Percentiles rank a stretch among this genome's conserved stretches.
phyloP scores from a whole-genome alignment of 1,140 invertebrate genomes.

The Monomorium pharaonis region DNA sequence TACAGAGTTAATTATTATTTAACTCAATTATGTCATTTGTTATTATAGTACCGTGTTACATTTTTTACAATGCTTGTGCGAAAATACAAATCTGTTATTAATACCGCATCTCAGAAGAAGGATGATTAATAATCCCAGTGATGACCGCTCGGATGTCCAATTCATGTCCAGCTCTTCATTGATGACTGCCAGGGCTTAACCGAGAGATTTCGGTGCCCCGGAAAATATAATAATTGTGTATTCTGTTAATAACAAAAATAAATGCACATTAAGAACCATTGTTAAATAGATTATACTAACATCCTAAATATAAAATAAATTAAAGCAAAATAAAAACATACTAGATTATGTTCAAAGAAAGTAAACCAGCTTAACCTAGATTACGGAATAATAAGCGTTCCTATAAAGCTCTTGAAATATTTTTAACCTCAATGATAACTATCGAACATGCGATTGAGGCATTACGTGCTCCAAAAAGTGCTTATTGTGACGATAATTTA shows the following conservation, averaged over 20 bases:
- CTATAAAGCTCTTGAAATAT: constrained; percentile 4
- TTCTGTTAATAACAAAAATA: not conserved
- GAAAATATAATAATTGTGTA: constrained; percentile 28
- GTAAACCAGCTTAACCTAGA: constrained; percentile 23
- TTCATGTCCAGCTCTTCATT: constrained; percentile 84
- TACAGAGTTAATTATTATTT: not conserved
- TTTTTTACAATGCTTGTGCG: not conserved
- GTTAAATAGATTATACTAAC: not conserved
- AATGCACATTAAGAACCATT: not conserved
- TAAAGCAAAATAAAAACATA: not conserved
- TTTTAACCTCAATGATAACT: constrained; percentile 13
- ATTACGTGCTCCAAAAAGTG: not conserved
- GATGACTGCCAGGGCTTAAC: constrained; percentile 66
- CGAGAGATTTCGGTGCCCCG: constrained; percentile 47
- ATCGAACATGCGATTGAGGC: constrained; percentile 31
- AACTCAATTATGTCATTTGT: not conserved
- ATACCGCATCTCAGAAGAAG: constrained; percentile 82
- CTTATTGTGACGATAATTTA: not conserved
- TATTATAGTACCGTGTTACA: not conserved
- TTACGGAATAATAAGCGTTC: constrained; percentile 24
- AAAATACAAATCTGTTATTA: constrained; percentile 36
- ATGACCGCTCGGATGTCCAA: constrained; percentile 82
- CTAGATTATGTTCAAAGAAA: constrained; percentile 20
- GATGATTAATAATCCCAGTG: constrained; percentile 81
- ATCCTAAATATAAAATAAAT: not conserved